Conservation (phyloP, 2,797 vertebrate genomes). For the Rachycentron canadum region DNA sequence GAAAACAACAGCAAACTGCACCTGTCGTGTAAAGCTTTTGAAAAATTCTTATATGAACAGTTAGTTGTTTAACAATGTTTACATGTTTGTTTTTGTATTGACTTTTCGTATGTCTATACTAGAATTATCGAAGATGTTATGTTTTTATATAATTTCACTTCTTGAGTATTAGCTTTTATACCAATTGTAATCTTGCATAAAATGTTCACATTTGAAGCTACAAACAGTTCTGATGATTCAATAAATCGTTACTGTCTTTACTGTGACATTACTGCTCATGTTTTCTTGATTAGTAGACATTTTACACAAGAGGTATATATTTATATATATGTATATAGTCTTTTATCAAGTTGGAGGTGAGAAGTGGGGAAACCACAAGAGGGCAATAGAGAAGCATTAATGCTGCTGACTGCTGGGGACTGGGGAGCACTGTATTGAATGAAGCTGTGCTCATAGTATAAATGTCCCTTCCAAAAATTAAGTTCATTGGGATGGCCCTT, state of each 20-base stretch:
- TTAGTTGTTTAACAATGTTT: constrained; percentile 66
- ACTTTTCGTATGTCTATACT: constrained; percentile 59
- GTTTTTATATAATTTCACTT: constrained; percentile 62
- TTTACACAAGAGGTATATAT: neutral
- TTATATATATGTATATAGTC: neutral
- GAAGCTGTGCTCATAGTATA: constrained; percentile 27
- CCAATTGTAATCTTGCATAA: constrained; percentile 39
- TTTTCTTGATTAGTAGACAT: constrained; percentile 9
- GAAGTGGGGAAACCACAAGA: constrained; percentile 50
- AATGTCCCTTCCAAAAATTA: constrained; percentile 26
- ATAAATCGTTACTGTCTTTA: constrained; percentile 47
- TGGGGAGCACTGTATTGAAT: neutral
- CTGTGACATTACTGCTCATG: constrained; percentile 22
- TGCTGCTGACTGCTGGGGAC: neutral
- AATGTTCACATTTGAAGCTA: constrained; percentile 30
- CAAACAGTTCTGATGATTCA: constrained; percentile 22
- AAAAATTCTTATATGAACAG: constrained; percentile 20
- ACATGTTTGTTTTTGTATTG: constrained; percentile 72
- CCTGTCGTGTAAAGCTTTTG: constrained; percentile 38
- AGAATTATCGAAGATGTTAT: constrained; percentile 44
- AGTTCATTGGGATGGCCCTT: constrained; percentile 23
- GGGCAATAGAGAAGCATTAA: constrained; percentile 52
- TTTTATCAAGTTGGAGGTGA: constrained; percentile 1
- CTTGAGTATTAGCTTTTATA: constrained; percentile 46
- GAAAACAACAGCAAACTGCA: constrained; percentile 24